Percentiles rank a stretch among this genome's conserved stretches.
Evolutionary conservation across 92 coral and sea anemone species (phyloP).

Genomic region (Siderastrea radians): DNA sequence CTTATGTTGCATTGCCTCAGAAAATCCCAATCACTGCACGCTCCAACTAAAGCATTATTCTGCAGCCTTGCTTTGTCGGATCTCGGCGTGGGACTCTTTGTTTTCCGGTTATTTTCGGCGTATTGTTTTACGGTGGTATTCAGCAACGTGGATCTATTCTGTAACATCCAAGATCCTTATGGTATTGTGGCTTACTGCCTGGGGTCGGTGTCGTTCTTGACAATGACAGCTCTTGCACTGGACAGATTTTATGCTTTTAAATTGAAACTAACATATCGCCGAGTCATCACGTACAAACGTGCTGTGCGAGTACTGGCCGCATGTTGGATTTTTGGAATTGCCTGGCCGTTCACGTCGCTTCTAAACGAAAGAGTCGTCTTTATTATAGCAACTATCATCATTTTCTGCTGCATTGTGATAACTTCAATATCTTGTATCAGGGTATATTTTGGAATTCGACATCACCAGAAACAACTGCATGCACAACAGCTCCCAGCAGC

Average conservation of each 20-base stretch:
- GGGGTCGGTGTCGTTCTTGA: slow-evolving; percentile 18
- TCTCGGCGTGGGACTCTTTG: slow-evolving; percentile 12
- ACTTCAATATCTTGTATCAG: not conserved
- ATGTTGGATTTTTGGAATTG: slow-evolving; percentile 15
- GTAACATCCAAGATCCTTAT: not conserved
- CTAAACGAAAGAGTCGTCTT: not conserved
- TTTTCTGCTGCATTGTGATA: not conserved
- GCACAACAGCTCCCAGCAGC: not conserved
- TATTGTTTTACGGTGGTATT: not conserved
- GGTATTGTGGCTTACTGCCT: not conserved
- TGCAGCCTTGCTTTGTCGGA: slow-evolving; percentile 25
- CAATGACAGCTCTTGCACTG: slow-evolving; percentile 1
- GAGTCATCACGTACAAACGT: not conserved
- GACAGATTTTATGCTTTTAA: slow-evolving; percentile 28
- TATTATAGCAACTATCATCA: not conserved
- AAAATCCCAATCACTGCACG: not conserved
- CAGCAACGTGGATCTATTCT: not conserved
- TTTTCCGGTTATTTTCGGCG: not conserved
- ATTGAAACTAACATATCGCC: not conserved
- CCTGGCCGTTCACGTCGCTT: not conserved
- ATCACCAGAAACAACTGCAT: slow-evolving; percentile 14
- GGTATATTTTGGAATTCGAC: not conserved
- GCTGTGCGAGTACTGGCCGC: not conserved
- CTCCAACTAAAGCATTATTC: slow-evolving; percentile 12
- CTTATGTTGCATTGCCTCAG: slow-evolving; percentile 20